Evolutionary conservation across 2,113 vertebrate genomes (phyloP).

Genomic region (Chaetura pelagica): DNA sequence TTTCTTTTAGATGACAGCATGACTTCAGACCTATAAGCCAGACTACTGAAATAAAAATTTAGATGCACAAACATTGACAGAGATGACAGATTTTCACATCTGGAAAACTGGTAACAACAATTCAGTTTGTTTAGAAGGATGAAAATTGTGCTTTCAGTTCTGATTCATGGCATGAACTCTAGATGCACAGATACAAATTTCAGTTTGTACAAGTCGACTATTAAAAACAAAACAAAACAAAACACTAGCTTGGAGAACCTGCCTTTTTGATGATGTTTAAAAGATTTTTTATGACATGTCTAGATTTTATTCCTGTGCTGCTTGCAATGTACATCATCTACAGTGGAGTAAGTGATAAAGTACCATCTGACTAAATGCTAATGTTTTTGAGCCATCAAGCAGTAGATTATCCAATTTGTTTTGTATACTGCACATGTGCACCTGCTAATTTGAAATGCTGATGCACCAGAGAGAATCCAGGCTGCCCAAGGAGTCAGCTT

Average conservation of each 20-base stretch:
- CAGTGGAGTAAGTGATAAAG: conserved; percentile 37
- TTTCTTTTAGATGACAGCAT: conserved; percentile 46
- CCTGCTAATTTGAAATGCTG: conserved; percentile 63
- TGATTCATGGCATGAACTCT: conserved; percentile 56
- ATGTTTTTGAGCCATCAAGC: conserved; percentile 9
- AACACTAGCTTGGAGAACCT: conserved; percentile 37
- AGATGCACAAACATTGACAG: conserved; percentile 54
- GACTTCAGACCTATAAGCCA: conserved; percentile 52
- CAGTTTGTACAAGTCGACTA: conserved; percentile 36
- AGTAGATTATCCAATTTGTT: conserved; percentile 8
- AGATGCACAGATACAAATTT: conserved; percentile 68
- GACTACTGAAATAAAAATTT: conserved; percentile 59
- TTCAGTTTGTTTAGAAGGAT: conserved; percentile 67
- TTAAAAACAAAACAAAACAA: conserved; percentile 1
- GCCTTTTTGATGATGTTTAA: conserved; percentile 15
- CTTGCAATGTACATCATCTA: neutral
- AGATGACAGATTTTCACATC: conserved; percentile 76
- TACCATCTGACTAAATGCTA: conserved; percentile 12
- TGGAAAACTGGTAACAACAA: conserved; percentile 76
- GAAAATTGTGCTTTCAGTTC: conserved; percentile 72
- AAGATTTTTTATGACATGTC: neutral
- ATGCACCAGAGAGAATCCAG: conserved; percentile 44
- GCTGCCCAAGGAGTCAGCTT: conserved; percentile 34
- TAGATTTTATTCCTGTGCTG: neutral
- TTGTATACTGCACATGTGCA: conserved; percentile 26